phyloP scores from a whole-genome alignment of 64 coral and sea anemone genomes.

The Pachyseris speciosa region DNA sequence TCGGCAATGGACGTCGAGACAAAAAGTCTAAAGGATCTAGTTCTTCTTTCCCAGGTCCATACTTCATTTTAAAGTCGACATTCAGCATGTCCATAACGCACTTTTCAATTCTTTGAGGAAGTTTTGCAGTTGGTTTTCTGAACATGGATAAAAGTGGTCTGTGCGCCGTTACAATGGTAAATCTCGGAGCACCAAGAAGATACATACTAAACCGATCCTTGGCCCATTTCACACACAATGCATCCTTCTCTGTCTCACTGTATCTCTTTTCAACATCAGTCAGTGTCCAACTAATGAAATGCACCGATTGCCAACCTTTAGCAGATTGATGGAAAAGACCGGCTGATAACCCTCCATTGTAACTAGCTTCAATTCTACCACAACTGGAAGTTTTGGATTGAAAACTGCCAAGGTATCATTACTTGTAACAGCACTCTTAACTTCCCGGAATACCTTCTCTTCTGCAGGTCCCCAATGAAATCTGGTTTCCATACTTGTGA shows the following conservation, averaged over 20 bases:
- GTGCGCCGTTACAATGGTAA: constrained; percentile 1
- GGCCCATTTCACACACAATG: constrained; percentile 10
- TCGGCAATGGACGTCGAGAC: constrained; percentile 43
- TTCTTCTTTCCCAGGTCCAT: constrained; percentile 52
- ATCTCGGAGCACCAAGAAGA: constrained; percentile 7
- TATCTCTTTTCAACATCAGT: constrained; percentile 1
- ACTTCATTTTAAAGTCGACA: constrained; percentile 69
- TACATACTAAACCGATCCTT: constrained; percentile 22
- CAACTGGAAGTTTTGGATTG: constrained; percentile 45
- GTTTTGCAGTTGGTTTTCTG: constrained; percentile 2
- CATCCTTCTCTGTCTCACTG: constrained; percentile 40
- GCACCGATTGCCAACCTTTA: constrained; percentile 53
- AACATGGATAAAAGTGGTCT: constrained; percentile 12
- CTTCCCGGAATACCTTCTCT: constrained; percentile 34
- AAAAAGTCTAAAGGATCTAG: constrained; percentile 58
- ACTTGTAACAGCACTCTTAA: constrained; percentile 47
- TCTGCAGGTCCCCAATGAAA: constrained; percentile 41
- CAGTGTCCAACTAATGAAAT: constrained; percentile 34
- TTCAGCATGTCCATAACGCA: constrained; percentile 47
- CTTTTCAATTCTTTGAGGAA: constrained; percentile 11
- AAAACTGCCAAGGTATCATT: constrained; percentile 56
- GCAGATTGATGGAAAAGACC: constrained; percentile 47
- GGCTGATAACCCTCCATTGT: constrained; percentile 53
- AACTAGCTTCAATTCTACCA: constrained; percentile 59
- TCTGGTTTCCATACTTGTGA: constrained; percentile 28